Base-by-base conservation (phyloP, 2,888 invertebrate species). In the Andrena dorsata region DNA sequence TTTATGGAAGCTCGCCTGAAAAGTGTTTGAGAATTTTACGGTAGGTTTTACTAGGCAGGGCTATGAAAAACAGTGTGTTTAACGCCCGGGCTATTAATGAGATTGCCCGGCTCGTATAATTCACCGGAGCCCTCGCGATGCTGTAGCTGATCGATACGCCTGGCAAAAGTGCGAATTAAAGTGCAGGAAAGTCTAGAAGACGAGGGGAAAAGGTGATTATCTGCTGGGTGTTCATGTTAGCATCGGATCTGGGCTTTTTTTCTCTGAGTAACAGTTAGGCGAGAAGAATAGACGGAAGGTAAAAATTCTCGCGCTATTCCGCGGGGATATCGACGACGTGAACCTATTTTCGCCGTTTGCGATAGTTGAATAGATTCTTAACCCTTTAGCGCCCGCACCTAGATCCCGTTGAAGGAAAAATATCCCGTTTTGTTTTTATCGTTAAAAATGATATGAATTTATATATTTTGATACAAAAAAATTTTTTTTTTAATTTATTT, bases 111-210 rank as follows among this genome's bases (percentile, higher is more conserved):
- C 63, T 79, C 75, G 63, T 71, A 63, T 72, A 80, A 65, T 73
- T 80, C 49, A 63, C 23, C 28, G 35, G 8, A 56, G 41, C 41
- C 41, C 58, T 58, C n/a, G 28, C 56, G 77, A 74, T 68, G 63
- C 61, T 53, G 74, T 23, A 49, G 61, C 63, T 58, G 78, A 82
- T 78, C 74, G 83, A 74, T 83, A 60, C 70, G 58, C 41, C 53
- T 78, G 82, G 63, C 47, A 78, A 83, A 83, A 82, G 74, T 74
- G 71, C 60, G 73, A 82, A 82, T 83, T 82, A 72, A 75, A 79
- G 64, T 69, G 82, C 58, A 56, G 69, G 61, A 51, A 78, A 75
- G 73, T 83, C 60, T 73, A 65, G 61, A 30, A 76, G 73, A 72
- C 51, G 69, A 32, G 53, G 72, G 80, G 70, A 60, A 63, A 68